Percentiles rank a stretch among this genome's conserved stretches.
Evolutionary conservation across 53 echinoderm and acorn worm genomes (phyloP).

Genomic region (Patiria pectinifera): DNA sequence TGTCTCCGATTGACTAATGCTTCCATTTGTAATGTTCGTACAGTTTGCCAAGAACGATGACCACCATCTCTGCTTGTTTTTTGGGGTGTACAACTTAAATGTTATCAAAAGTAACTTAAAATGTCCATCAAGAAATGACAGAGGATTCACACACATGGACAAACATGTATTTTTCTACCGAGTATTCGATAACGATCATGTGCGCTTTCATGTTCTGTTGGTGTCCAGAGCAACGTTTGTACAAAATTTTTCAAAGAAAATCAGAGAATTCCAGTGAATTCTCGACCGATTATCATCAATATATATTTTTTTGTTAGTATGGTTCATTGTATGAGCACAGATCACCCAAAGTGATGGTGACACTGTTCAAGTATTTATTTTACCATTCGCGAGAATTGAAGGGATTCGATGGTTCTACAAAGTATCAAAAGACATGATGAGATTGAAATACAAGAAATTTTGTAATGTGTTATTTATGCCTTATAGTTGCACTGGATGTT

Average conservation of each 20-base stretch:
- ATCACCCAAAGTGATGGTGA: background rate
- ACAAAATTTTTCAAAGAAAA: background rate
- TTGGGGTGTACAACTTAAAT: background rate
- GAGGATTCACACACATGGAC: background rate
- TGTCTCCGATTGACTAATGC: constrained; percentile 21
- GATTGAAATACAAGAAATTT: constrained; percentile 23
- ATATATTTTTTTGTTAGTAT: background rate
- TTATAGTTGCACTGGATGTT: constrained; percentile 34
- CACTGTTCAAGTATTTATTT: constrained; percentile 9
- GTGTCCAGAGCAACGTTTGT: constrained; percentile 4
- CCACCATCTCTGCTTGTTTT: background rate
- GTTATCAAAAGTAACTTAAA: background rate
- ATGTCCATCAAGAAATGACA: background rate
- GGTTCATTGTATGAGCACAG: background rate
- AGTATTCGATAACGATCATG: constrained; percentile 15
- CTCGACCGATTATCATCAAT: background rate
- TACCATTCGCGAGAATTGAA: background rate
- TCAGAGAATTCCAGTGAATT: background rate
- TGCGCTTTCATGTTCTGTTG: constrained; percentile 18
- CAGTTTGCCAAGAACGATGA: constrained; percentile 6
- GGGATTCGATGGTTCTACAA: background rate
- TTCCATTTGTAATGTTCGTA: constrained; percentile 35
- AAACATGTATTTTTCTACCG: constrained; percentile 27
- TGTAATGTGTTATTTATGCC: constrained; percentile 37
- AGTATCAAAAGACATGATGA: background rate